These are phyloP conservation scores for Limulus polyphemus DNA, from an alignment of 2,888 invertebrate genomes.

Conservation along the genomic window DNA sequence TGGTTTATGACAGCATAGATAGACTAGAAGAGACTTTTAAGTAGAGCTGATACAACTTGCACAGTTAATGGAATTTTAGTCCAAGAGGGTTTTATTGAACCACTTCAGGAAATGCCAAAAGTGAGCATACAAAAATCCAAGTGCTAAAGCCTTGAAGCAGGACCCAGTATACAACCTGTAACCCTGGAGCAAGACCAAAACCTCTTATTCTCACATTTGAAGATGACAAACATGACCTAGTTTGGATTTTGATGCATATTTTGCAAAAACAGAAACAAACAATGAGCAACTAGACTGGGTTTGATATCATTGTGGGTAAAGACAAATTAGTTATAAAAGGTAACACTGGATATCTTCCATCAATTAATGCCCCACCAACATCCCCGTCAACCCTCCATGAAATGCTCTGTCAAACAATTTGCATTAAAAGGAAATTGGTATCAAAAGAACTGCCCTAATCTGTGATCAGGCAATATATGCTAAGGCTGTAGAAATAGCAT, in stretches of 20 bases:
- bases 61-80: constrained; percentile 26
- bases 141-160: too few relatives aligned
- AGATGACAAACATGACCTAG: neutral
- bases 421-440: neutral
- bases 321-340: constrained; percentile 8
- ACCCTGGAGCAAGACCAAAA: too few relatives aligned
- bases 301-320: constrained; percentile 15
- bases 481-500: constrained; percentile 25
- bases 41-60: constrained; percentile 23
- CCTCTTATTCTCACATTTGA: neutral
- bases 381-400: neutral
- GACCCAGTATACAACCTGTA: too few relatives aligned
- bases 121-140: too few relatives aligned
- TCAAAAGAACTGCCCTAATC: neutral
- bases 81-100: constrained; percentile 7
- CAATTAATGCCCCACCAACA: neutral
- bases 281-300: constrained; percentile 19
- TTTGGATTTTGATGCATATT: neutral
- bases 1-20: constrained; percentile 27
- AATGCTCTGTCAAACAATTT: neutral
- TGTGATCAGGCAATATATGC: constrained; percentile 24
- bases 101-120: too few relatives aligned
- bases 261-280: constrained; percentile 11
- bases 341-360: constrained; percentile 13
- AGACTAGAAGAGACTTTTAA: constrained; percentile 24